Base-by-base conservation (phyloP, 1,140 invertebrate genomes). In the Adelges cooleyi region DNA sequence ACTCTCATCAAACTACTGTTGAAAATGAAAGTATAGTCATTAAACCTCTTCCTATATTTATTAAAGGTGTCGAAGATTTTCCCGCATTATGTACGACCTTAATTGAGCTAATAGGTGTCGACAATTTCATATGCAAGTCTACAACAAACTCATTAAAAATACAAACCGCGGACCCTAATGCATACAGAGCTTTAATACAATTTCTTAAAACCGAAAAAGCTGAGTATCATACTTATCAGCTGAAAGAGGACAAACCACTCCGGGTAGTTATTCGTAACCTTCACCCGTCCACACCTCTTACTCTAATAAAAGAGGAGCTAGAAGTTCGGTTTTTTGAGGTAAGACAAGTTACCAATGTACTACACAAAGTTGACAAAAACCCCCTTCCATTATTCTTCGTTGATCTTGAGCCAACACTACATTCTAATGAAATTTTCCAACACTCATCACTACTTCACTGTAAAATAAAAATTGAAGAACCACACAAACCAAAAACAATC, bases 391-490 rank as follows among this genome's bases (percentile, higher is more conserved):
- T 66, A 8, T 53, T 25, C 23, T 66, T 66, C n/a, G n/a, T 66
- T 3, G 65, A 44, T 17, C 50, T 52, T 1, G 65, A 66, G 4
- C 20, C 48, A 17, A 22, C 15, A 18, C 15, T 17, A 22, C 38
- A 36, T 22, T 23, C 22, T 0, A 36, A 27, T 13, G 66, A 11
- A 3, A 67, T 66, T n/a, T 22, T 20, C 15, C n/a, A 51, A 29
- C 18, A 11, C 23, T 29, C n/a, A 1, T 49, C 22, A 9, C 13
- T 49, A 2, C 13, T 53, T 13, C 38, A 33, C 10, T 18, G 44
- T 67, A 70, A 68, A 67, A 68, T 75, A 11, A 68, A 53, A 62
- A 36, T 73, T 11, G 72, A 74, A 69, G 67, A 72, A 5, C 72
- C 72, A 10, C 51, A 51, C 17, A 72, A 71, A 65, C 68, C 69